Base-by-base conservation (phyloP, 2,113 vertebrate genomes). In the Zosterops borbonicus region DNA sequence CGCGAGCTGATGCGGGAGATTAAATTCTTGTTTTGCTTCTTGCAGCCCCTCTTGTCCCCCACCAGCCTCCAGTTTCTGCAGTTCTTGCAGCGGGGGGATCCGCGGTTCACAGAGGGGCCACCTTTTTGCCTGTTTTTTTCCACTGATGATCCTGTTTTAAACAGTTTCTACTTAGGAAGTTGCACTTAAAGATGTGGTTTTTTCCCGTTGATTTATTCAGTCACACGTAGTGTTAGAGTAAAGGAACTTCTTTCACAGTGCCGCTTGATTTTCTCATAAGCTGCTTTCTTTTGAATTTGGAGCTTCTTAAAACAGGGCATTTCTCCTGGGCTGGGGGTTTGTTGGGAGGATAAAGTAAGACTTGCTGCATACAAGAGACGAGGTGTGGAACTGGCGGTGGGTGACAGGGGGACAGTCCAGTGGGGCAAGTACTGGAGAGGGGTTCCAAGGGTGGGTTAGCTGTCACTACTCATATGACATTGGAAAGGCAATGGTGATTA, bases 101-200 rank as follows among this genome's bases (percentile, higher is more conserved):
- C 1, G 9, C 0, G 0, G 28, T 65, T 86, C 89, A 7, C 6
- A 3, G 28, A 52, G 49, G 14, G 33, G 29, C 16, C 64, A 17
- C 80, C 7, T 87, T 62, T 55, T 23, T 59, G 35, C 31, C 52
- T 47, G 4, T 77, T 56, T 76, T 86, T 86, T 49, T 7, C 28
- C 50, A 7, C 41, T n/a, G 19, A 28, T 68, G n/a, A 49, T n/a
- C 29, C 29, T 47, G 4, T 60, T 90, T 71, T 31, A 44, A 83
- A 64, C 4, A 2, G 35, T 64, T 91, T 79, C 44, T 58, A 14
- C 62, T 93, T 39, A 11, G 31, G 29, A 90, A 90, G 60, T 70
- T 77, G 22, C 42, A 29, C 23, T 81, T 74, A 70, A 50, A 31
- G 11, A 24, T 60, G n/a, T 29, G 20, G 4, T 3, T 35, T 71